Conservation (phyloP, 2,888 invertebrate genomes). For the Argynnis bischoffii region DNA sequence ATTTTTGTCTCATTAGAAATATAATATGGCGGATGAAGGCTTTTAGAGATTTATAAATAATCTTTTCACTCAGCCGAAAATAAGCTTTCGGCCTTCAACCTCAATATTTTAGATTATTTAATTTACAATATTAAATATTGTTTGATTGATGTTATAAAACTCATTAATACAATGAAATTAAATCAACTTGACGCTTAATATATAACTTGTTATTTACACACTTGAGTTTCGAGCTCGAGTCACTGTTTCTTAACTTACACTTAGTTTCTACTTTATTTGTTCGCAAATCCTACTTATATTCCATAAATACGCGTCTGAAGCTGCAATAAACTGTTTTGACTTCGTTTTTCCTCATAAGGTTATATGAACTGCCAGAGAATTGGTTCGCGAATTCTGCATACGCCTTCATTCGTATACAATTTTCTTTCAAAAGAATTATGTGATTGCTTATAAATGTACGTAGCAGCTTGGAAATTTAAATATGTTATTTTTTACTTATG, state of each 20-base stretch:
- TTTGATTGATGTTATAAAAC: neutral
- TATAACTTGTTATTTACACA: slow-evolving; percentile 5
- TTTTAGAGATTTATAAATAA: too few relatives aligned
- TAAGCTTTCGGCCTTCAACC: too few relatives aligned
- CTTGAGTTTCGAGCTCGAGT: slow-evolving; percentile 3
- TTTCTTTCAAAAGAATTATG: slow-evolving; percentile 6
- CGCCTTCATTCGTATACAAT: neutral
- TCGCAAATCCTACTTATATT: slow-evolving; percentile 25
- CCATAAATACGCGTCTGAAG: slow-evolving; percentile 25
- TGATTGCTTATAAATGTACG: neutral
- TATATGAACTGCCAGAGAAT: slow-evolving; percentile 26
- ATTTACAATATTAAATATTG: too few relatives aligned
- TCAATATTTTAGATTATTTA: too few relatives aligned
- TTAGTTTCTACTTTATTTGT: slow-evolving; percentile 18
- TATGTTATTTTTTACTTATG: too few relatives aligned
- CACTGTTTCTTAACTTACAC: slow-evolving; percentile 3
- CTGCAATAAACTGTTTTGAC: slow-evolving; percentile 31
- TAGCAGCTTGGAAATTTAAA: too few relatives aligned
- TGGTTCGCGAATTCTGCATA: slow-evolving; percentile 30
- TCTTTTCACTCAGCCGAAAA: too few relatives aligned
- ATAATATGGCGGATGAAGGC: too few relatives aligned
- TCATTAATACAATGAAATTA: neutral
- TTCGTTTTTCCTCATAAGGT: slow-evolving; percentile 33
- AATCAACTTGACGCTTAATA: slow-evolving; percentile 6
- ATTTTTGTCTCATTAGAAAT: too few relatives aligned